These are phyloP conservation scores for Dorcus hopei DNA, from an alignment of 2,888 invertebrate genomes.

Conservation along the genomic window DNA sequence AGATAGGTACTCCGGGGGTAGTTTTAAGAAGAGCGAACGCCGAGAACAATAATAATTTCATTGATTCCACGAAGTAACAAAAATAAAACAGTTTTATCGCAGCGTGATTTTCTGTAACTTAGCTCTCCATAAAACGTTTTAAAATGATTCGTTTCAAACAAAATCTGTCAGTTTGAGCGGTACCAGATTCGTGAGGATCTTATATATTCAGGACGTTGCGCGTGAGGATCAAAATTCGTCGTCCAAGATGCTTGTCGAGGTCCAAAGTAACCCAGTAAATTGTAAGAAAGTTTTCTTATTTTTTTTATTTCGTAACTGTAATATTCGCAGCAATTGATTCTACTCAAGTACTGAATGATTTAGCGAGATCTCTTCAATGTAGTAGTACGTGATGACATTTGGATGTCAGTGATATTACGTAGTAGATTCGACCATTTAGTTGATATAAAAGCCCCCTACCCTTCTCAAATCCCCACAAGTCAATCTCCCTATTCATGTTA, in stretches of 20 bases:
- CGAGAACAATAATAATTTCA: too few species aligned
- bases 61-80: too few species aligned
- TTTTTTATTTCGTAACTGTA: background rate
- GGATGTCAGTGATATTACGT: slow-evolving; percentile 50
- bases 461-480: background rate
- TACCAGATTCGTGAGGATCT: background rate
- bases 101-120: too few species aligned
- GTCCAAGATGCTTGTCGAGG: background rate
- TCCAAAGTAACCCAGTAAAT: background rate
- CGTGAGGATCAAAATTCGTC: background rate
- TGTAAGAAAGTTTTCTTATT: background rate
- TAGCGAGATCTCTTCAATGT: slow-evolving; percentile 14
- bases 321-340: background rate
- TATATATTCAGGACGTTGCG: background rate
- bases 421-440: slow-evolving; percentile 45
- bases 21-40: too few species aligned
- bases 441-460: background rate
- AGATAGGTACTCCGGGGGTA: too few species aligned
- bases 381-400: slow-evolving; percentile 48
- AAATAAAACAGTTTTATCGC: too few species aligned
- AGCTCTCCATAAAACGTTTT: too few species aligned
- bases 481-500: background rate
- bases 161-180: too few species aligned
- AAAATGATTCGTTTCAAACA: too few species aligned
- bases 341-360: background rate